Base-by-base conservation (phyloP, 2,113 vertebrate genomes). In the Zingel zingel region DNA sequence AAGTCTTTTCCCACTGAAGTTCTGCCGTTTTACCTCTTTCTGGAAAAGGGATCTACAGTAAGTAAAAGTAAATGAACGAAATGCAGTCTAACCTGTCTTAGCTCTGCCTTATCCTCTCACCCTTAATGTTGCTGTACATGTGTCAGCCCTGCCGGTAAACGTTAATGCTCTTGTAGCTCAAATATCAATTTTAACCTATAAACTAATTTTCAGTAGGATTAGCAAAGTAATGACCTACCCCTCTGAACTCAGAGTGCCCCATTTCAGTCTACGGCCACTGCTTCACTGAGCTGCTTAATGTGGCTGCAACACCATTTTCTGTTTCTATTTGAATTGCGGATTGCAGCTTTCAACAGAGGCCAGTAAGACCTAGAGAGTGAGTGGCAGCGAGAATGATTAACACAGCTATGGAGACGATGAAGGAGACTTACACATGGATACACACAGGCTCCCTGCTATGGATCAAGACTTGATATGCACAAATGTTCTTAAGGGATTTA, bases 311-410 rank as follows among this genome's bases (percentile, higher is more conserved):
- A 86, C 69, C 54, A 78, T 76, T 86, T 90, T 89, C 69, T 82
- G 82, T 71, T 80, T 83, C 79, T 87, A 74, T 89, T 90, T 82
- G 75, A 91, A 90, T 84, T 84, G 82, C 16, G 64, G 76, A 84
- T 88, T 74, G 79, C 68, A 62, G 85, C 83, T 71, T 90, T 89
- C 72, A 84, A 74, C 88, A 86, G 82, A 83, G 87, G 78, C 84
- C 81, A 77, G 86, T 93, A 92, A 93, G 85, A 93, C 90, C 86
- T 91, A 91, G 84, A 76, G 84, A 87, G 82, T 92, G 92, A 93
- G 90, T 91, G 93, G 88, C 88, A 91, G 88, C 25, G 30, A 82
- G 79, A 90, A 86, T 91, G 91, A 93, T 93, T 94, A 95, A 86
- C 89, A 86, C 75, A 75, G 90, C 89, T 89, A 68, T 72, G 80